Evolutionary conservation across 2,888 invertebrate genomes (phyloP), one percentile per base, ranked within the genome.

Genomic region (Reticulitermes lucifugus): DNA sequence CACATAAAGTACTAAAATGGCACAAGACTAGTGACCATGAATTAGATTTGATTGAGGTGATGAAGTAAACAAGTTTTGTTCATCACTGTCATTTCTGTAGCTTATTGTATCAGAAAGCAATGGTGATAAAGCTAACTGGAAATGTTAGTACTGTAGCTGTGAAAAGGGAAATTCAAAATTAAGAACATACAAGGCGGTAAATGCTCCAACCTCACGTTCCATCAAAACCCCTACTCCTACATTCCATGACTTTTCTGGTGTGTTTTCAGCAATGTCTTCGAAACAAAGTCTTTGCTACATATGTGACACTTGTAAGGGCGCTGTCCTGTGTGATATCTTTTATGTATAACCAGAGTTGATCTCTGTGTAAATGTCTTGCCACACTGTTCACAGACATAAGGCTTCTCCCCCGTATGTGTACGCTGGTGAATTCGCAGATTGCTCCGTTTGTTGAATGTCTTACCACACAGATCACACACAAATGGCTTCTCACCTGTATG

Each of bases 331-430:
- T 92, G 92, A 7, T 91, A 90, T 10, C 92, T 89, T 86, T 90
- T 90, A 87, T 93, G 93, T 83, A 92, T 91, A 7, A 91, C 92
- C 21, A 93, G 89, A 0, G 92, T 91, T 6, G 92, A 91, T 29
- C 91, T 90, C 87, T 93, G 93, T 0, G 92, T 91, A 88, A 93
- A 93, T 2, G 91, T 90, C 87, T 92, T 93, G 4, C 90, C 90
- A 85, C 93, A 93, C 83, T 91, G 89, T 73, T 91, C 90, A 87
- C 92, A 92, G 83, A 90, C 90, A 89, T 91, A 92, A 0, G 92
- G 92, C 80, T 91, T 92, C 85, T 92, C 92, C 0, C 92, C 92
- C 0, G 91, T 91, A 86, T 92, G 92, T 12, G 91, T 90, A 21
- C 92, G 65, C 65, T 79, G 65, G 46, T 84, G 84, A 21, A 77